A percentile compares a stretch with the other conserved stretches of the same genome.
These are phyloP conservation scores for Macrophya alboannulata DNA, from an alignment of 2,888 invertebrate species.

Conservation along the genomic window DNA sequence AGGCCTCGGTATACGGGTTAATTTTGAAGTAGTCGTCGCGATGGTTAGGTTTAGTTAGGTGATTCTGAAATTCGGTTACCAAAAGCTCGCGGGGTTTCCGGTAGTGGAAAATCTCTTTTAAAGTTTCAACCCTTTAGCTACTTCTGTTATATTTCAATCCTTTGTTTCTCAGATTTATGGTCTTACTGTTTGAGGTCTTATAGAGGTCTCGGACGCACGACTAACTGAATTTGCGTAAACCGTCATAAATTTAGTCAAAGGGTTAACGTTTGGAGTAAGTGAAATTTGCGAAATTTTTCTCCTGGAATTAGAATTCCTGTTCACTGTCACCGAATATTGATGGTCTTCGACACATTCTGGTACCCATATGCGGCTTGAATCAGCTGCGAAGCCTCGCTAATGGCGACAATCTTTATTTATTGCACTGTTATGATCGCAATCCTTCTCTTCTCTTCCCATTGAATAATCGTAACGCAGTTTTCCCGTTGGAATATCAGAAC, in stretches of 20 bases:
- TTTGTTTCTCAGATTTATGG: slow-evolving; percentile 69
- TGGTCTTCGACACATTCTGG: slow-evolving; percentile 57
- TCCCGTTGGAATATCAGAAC: not conserved
- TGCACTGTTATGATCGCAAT: slow-evolving; percentile 53
- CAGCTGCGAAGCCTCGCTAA: slow-evolving; percentile 50
- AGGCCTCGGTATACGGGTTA: slow-evolving; percentile 14
- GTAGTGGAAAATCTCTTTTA: slow-evolving; percentile 39
- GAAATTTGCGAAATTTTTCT: slow-evolving; percentile 67
- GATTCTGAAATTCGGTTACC: slow-evolving; percentile 46
- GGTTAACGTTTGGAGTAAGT: slow-evolving; percentile 60
- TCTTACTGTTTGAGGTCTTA: slow-evolving; percentile 49
- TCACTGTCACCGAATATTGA: slow-evolving; percentile 59
- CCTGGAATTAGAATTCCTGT: slow-evolving; percentile 5
- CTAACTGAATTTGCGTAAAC: slow-evolving; percentile 71
- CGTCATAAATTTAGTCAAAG: slow-evolving; percentile 70
- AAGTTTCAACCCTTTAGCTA: slow-evolving; percentile 61
- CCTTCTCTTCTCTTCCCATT: not conserved
- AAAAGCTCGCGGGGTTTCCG: slow-evolving; percentile 33
- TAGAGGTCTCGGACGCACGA: slow-evolving; percentile 25
- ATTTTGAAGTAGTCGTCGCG: slow-evolving; percentile 13
- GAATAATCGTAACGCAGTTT: slow-evolving; percentile 31
- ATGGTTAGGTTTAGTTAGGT: slow-evolving; percentile 47
- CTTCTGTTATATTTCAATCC: slow-evolving; percentile 62
- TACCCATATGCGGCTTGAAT: slow-evolving; percentile 42
- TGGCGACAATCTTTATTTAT: slow-evolving; percentile 61